Percentiles rank a stretch among this genome's conserved stretches.
Evolutionary conservation across 2,888 invertebrate genomes (phyloP).

Genomic region (Eristalinus aeneus): DNA sequence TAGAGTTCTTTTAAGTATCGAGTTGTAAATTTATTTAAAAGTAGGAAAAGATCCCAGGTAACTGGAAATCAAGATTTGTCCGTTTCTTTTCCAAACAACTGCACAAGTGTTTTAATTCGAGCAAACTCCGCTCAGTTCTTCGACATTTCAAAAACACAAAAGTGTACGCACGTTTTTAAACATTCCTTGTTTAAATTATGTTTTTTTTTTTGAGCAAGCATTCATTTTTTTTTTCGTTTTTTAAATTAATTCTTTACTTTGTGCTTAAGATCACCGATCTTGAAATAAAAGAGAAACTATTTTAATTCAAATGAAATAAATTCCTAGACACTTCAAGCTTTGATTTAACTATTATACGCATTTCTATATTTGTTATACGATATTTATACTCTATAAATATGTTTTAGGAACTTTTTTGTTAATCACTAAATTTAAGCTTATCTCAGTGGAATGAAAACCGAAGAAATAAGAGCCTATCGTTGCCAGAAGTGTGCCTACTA

Average conservation of each 20-base stretch:
- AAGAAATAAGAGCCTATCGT: constrained; percentile 49
- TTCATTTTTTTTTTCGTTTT: constrained; percentile 50
- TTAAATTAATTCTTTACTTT: constrained; percentile 34
- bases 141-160: constrained; percentile 24
- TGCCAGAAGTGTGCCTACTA: constrained; percentile 37
- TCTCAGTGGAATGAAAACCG: constrained; percentile 55
- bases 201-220: constrained; percentile 74
- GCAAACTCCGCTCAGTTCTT: background rate
- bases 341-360: constrained; percentile 63
- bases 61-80: too few species aligned
- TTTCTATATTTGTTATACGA: constrained; percentile 52
- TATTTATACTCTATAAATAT: constrained; percentile 57
- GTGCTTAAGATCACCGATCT: constrained; percentile 46
- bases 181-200: constrained; percentile 39
- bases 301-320: constrained; percentile 35
- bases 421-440: constrained; percentile 76
- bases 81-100: background rate
- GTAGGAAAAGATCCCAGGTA: too few species aligned
- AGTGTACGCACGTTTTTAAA: constrained; percentile 10
- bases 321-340: constrained; percentile 57
- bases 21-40: too few species aligned
- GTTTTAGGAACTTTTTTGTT: constrained; percentile 78
- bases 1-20: too few species aligned
- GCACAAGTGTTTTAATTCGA: background rate
- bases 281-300: constrained; percentile 16